These are phyloP conservation scores for Catharus fuscescens DNA, from an alignment of 2,113 vertebrate genomes.

Conservation along the genomic window DNA sequence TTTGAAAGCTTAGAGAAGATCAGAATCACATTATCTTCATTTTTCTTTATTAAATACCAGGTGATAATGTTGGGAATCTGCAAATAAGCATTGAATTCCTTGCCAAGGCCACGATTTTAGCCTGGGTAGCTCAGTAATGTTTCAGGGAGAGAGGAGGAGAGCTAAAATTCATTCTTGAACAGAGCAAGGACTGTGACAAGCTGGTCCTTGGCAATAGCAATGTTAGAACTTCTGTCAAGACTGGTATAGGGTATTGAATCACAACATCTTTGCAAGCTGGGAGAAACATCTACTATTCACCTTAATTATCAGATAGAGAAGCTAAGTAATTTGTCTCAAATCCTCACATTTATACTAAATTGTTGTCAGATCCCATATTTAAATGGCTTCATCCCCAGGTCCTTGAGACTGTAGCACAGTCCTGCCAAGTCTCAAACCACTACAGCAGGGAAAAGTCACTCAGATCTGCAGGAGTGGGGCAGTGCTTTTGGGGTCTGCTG, in stretches of 20 bases:
- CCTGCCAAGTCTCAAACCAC: background rate
- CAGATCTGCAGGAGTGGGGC: background rate
- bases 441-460: background rate
- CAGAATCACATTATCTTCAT: background rate
- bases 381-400: background rate
- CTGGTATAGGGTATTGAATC: background rate
- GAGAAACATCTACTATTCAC: background rate
- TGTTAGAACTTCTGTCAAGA: background rate
- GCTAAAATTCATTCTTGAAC: background rate
- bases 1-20: background rate
- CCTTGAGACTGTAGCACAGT: background rate
- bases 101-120: background rate
- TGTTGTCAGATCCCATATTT: background rate
- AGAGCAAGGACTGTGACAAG: background rate
- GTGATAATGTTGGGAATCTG: background rate
- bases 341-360: background rate
- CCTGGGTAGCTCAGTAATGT: background rate
- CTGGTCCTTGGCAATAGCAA: background rate
- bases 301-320: background rate
- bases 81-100: background rate
- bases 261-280: background rate
- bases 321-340: background rate
- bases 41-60: background rate
- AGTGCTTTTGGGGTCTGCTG: background rate
- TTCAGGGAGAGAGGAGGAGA: background rate